phyloP scores from a whole-genome alignment of 1,140 invertebrate species.

The Zaprionus inermis region DNA sequence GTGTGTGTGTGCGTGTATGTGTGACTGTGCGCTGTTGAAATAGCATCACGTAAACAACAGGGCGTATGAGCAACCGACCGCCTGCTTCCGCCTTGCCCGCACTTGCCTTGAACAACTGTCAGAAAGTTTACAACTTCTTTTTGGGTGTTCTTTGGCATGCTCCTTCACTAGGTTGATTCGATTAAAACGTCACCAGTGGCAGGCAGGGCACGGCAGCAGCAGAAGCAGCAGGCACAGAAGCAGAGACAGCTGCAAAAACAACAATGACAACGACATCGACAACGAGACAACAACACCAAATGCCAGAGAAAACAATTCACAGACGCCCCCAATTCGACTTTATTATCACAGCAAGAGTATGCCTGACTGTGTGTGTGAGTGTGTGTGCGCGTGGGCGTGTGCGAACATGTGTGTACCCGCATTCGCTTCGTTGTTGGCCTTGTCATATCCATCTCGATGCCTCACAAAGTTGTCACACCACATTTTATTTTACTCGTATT shows the following conservation, averaged over 20 bases:
- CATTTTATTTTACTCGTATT: constrained; percentile 78
- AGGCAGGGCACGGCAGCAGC: constrained; percentile 19
- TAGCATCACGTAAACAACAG: constrained; percentile 46
- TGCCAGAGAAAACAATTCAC: constrained; percentile 66
- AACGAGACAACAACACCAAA: constrained; percentile 37
- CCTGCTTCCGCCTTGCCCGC: background rate
- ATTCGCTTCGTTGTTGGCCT: constrained; percentile 42
- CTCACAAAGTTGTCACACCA: constrained; percentile 74
- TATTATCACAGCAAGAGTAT: constrained; percentile 47
- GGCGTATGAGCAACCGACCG: constrained; percentile 34
- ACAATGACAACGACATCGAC: constrained; percentile 54
- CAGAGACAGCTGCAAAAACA: constrained; percentile 41
- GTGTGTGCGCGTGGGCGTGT: constrained; percentile 22
- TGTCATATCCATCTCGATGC: constrained; percentile 76
- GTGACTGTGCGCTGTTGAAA: constrained; percentile 14
- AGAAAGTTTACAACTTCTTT: constrained; percentile 70
- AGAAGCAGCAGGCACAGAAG: constrained; percentile 43
- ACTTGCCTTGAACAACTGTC: constrained; percentile 44
- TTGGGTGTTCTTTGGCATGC: constrained; percentile 45
- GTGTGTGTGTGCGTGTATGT: no score
- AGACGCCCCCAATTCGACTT: constrained; percentile 44
- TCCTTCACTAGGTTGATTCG: constrained; percentile 69
- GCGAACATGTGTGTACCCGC: background rate
- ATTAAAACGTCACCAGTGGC: constrained; percentile 78
- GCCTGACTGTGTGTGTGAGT: background rate